phyloP scores from a whole-genome alignment of 1,140 invertebrate species.

The Hylaeus volcanicus region DNA sequence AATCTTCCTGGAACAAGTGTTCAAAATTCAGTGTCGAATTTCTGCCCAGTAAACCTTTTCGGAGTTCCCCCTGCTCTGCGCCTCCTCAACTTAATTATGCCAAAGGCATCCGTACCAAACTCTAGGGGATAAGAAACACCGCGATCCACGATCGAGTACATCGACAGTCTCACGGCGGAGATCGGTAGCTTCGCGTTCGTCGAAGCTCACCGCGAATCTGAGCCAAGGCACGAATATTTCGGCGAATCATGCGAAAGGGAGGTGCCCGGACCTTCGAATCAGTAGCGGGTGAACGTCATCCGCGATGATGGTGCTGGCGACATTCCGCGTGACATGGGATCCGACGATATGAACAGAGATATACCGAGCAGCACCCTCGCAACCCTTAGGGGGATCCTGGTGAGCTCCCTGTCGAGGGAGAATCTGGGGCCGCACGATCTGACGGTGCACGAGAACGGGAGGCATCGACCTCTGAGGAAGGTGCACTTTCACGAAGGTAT shows the following conservation, averaged over 20 bases:
- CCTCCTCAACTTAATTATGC: too few relatives aligned
- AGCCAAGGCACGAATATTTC: not conserved
- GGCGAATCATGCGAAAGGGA: not conserved
- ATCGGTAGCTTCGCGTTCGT: slow-evolving; percentile 40
- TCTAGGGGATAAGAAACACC: too few relatives aligned
- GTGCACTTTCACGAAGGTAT: slow-evolving; percentile 73
- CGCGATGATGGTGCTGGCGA: slow-evolving; percentile 12
- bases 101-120: too few relatives aligned
- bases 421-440: slow-evolving; percentile 81
- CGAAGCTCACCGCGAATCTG: slow-evolving; percentile 35
- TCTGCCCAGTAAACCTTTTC: too few relatives aligned
- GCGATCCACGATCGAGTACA: not conserved
- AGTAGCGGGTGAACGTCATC: not conserved
- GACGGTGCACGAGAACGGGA: slow-evolving; percentile 69
- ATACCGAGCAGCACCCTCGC: slow-evolving; percentile 81
- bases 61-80: too few relatives aligned
- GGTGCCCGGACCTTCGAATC: not conserved
- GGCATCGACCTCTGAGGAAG: slow-evolving; percentile 72
- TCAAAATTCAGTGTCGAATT: too few relatives aligned
- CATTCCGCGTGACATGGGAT: slow-evolving; percentile 70
- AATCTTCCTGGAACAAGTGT: too few relatives aligned
- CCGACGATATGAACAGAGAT: slow-evolving; percentile 77
- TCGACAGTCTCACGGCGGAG: not conserved
- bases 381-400: slow-evolving; percentile 83
- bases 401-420: slow-evolving; percentile 82